Conservation (phyloP, 2,113 vertebrate species). For the Pleuronectes platessa region DNA sequence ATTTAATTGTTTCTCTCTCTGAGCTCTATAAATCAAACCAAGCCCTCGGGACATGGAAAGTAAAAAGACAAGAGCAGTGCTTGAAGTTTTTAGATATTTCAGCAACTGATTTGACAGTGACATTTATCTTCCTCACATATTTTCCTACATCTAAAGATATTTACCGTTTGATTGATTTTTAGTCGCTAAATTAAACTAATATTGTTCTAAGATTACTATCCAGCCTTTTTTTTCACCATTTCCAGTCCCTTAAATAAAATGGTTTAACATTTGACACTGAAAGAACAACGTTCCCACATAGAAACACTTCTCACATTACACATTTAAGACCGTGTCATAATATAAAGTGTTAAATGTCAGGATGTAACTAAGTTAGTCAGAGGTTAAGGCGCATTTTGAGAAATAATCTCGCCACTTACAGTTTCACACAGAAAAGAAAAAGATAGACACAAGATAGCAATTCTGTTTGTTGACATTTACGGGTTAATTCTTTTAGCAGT, state of each 20-base stretch:
- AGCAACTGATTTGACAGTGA: neutral
- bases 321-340: neutral
- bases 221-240: constrained; percentile 10
- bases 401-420: constrained; percentile 15
- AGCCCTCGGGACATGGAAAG: neutral
- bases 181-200: constrained; percentile 11
- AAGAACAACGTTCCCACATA: constrained; percentile 13
- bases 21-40: neutral
- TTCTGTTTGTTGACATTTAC: constrained; percentile 32
- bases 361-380: constrained; percentile 27
- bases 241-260: constrained; percentile 12
- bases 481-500: constrained; percentile 3
- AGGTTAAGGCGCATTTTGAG: constrained; percentile 3
- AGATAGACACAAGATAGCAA: constrained; percentile 12
- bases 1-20: neutral
- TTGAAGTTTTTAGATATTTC: neutral
- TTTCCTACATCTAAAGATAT: neutral
- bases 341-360: constrained; percentile 4
- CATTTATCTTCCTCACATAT: neutral
- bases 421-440: constrained; percentile 6
- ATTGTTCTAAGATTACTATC: neutral
- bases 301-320: constrained; percentile 8
- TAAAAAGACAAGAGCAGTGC: neutral
- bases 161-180: constrained; percentile 1
- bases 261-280: constrained; percentile 14